Evolutionary conservation across 2,113 vertebrate species (phyloP), one percentile per base, ranked within the genome.

Genomic region (Morone chrysops): DNA sequence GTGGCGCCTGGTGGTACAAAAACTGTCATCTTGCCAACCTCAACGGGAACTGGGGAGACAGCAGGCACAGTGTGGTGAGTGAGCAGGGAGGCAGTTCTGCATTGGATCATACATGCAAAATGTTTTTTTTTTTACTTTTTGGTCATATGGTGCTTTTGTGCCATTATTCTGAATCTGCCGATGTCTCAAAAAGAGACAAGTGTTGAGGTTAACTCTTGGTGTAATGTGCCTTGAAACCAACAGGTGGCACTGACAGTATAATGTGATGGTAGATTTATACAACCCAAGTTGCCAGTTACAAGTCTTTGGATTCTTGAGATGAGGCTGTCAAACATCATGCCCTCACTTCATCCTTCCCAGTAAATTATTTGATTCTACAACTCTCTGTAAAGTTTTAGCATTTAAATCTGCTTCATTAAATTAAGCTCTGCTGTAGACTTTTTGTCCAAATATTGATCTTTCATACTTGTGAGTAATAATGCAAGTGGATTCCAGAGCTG

Each of bases 1-100:
- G 95, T 0, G 96, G 97, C 0, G 95, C 95, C 0, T 97, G 96
- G 97, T 97, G 97, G 97, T 97, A 96, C 90, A 97, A 96, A 89
- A 97, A 97, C 94, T 98, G 97, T 90, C 96, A 98, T 80, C 85
- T 98, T 88, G 96, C 96, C 81, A 98, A 97, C 87, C 96, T 96
- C 73, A 98, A 94, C 0, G 95, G 96, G 43, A 96, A 92, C 90
- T 97, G 97, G 0, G 94, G 95, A 18, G 96, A 97, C 90, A 95
- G 31, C 85, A 95, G 93, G 51, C 97, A 98, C 85, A 97, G 97
- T 0, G 82, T 96, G 96, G 97, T 97, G 93, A 94, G 96, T 89
- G 18, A 51, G 25, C 47, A 45, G 4, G 22, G 6, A 25, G 38
- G 17, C 31, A 17, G 61, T 6, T 20, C 31, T 74, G 25, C 36